Evolutionary conservation across 30 jellyfish, hydroid and myxozoan species (phyloP).

Genomic region (Turritopsis dohrnii): DNA sequence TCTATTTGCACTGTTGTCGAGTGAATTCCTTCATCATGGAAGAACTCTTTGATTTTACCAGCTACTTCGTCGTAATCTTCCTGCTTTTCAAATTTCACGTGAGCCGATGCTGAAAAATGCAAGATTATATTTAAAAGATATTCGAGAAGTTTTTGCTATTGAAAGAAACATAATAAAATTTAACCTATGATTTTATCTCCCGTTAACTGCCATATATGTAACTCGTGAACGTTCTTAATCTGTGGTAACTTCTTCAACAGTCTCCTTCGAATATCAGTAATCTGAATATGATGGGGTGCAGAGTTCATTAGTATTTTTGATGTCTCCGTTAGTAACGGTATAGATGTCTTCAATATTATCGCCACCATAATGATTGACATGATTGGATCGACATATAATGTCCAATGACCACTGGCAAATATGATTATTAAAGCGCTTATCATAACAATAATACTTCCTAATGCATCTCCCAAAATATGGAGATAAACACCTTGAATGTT

Average conservation of each 20-base stretch:
- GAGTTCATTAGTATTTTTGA: slow-evolving; percentile 90
- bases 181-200: slow-evolving; percentile 90
- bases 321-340: slow-evolving; percentile 82
- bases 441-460: slow-evolving; percentile 47
- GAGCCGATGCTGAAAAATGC: slow-evolving; percentile 48
- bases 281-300: slow-evolving; percentile 85
- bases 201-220: slow-evolving; percentile 97
- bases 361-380: slow-evolving; percentile 88
- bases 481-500: slow-evolving; percentile 45
- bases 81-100: slow-evolving; percentile 37
- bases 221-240: slow-evolving; percentile 74
- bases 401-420: slow-evolving; percentile 58
- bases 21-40: slow-evolving; percentile 50
- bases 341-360: slow-evolving; percentile 90
- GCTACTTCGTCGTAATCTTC: slow-evolving; percentile 35
- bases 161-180: background rate
- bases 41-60: slow-evolving; percentile 35
- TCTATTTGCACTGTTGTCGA: slow-evolving; percentile 48
- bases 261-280: slow-evolving; percentile 55
- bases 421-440: slow-evolving; percentile 38
- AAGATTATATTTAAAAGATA: too few relatives aligned
- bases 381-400: slow-evolving; percentile 90
- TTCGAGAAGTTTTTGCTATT: too few relatives aligned
- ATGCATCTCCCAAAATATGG: slow-evolving; percentile 52
- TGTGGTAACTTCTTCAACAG: slow-evolving; percentile 47